Conservation (phyloP, 2,888 invertebrate species). For the Labia minor region DNA sequence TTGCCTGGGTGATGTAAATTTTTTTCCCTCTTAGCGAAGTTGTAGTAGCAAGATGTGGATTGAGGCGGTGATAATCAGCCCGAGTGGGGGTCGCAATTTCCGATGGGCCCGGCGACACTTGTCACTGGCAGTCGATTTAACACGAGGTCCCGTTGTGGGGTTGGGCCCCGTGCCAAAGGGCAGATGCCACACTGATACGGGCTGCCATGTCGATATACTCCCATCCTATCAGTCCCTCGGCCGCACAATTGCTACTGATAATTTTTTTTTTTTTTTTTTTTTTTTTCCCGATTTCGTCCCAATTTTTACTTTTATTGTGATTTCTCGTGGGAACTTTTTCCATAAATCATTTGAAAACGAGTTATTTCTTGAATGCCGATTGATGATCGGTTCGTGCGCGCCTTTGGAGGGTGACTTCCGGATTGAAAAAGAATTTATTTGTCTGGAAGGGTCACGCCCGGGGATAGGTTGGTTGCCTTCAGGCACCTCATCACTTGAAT, state of each 20-base stretch:
- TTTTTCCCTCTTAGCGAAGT: too few species aligned
- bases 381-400: background rate
- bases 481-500: too few species aligned
- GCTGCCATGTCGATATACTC: background rate
- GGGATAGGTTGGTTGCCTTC: too few species aligned
- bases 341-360: background rate
- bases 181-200: background rate
- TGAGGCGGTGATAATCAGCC: background rate
- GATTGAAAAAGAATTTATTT: background rate
- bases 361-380: background rate
- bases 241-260: background rate
- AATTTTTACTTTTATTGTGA: background rate
- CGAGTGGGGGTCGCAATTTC: background rate
- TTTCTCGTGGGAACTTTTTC: background rate
- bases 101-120: background rate
- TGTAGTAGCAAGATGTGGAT: too few species aligned
- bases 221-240: background rate
- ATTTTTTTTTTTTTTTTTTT: background rate
- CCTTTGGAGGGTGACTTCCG: background rate
- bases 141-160: background rate
- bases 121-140: background rate
- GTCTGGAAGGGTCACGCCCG: too few species aligned
- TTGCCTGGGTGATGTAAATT: too few species aligned
- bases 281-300: too few species aligned
- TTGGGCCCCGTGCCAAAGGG: background rate